These are phyloP conservation scores for Agonopterix alstromeriana DNA, from an alignment of 2,888 invertebrate species.

Conservation along the genomic window DNA sequence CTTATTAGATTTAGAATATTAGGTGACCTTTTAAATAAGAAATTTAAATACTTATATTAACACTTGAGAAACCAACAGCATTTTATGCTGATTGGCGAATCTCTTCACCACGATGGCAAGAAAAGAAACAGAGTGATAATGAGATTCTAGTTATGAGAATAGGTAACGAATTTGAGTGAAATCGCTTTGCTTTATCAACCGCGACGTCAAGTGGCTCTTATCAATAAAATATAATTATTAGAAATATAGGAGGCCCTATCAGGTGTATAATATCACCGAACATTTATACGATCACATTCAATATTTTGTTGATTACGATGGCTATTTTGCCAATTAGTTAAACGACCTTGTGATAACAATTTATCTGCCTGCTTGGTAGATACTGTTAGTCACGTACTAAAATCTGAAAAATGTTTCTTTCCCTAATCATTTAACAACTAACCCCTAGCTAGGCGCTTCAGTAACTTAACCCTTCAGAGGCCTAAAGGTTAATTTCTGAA, in stretches of 20 bases:
- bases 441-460: too few species aligned
- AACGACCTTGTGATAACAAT: constrained; percentile 7
- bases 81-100: too few species aligned
- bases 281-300: background rate
- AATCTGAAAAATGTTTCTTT: background rate
- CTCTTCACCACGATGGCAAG: too few species aligned
- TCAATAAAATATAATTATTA: background rate
- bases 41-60: too few species aligned
- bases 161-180: too few species aligned
- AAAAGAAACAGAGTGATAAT: too few species aligned
- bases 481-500: too few species aligned
- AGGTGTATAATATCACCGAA: background rate
- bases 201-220: background rate
- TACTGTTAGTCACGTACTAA: constrained; percentile 2
- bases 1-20: background rate
- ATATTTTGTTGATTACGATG: background rate
- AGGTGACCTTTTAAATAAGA: too few species aligned
- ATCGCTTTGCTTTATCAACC: background rate
- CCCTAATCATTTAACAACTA: background rate
- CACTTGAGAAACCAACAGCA: too few species aligned
- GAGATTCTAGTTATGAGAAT: too few species aligned
- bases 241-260: constrained; percentile 2
- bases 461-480: too few species aligned
- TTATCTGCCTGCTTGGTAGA: background rate
- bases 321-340: background rate